A percentile compares a stretch with the other conserved stretches of the same genome.
These are phyloP conservation scores for Andricus curvator DNA, from an alignment of 2,888 invertebrate genomes.

Conservation along the genomic window DNA sequence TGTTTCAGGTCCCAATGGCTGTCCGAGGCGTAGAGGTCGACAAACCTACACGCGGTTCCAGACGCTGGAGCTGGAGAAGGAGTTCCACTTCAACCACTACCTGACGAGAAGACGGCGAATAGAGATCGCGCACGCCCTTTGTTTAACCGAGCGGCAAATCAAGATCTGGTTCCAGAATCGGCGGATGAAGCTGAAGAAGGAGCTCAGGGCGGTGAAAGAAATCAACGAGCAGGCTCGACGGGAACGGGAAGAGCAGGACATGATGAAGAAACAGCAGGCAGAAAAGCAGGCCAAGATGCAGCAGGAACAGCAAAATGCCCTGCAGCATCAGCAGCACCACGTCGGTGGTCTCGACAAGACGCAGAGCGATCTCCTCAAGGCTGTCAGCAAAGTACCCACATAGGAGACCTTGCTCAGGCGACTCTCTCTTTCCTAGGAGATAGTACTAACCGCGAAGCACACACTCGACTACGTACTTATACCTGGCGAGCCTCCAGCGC, in stretches of 20 bases:
- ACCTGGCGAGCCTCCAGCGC: constrained; percentile 66
- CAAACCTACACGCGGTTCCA: constrained; percentile 99
- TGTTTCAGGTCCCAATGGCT: constrained; percentile 93
- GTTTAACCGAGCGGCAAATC: constrained; percentile 97
- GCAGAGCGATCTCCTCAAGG: constrained; percentile 87
- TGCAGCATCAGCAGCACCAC: constrained; percentile 85
- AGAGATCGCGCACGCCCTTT: constrained; percentile 97
- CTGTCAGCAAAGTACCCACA: constrained; percentile 88
- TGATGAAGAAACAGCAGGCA: constrained; percentile 94
- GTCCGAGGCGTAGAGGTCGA: constrained; percentile 94
- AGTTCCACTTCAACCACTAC: constrained; percentile 99
- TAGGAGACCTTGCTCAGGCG: constrained; percentile 79
- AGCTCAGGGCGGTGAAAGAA: constrained; percentile 95
- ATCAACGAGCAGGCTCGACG: constrained; percentile 96
- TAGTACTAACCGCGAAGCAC: constrained; percentile 54
- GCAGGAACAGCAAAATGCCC: constrained; percentile 85
- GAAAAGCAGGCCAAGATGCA: constrained; percentile 91
- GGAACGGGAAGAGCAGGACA: constrained; percentile 93
- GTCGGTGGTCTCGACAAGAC: constrained; percentile 88
- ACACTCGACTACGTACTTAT: constrained; percentile 75
- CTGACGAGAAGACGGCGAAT: constrained; percentile 96
- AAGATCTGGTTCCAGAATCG: constrained; percentile 99
- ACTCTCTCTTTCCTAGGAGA: constrained; percentile 59
- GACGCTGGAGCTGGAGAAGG: constrained; percentile 98
- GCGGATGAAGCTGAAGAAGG: constrained; percentile 98